Evolutionary conservation across 2,113 vertebrate genomes (phyloP), one percentile per base, ranked within the genome.

Genomic region (Pipa parva): DNA sequence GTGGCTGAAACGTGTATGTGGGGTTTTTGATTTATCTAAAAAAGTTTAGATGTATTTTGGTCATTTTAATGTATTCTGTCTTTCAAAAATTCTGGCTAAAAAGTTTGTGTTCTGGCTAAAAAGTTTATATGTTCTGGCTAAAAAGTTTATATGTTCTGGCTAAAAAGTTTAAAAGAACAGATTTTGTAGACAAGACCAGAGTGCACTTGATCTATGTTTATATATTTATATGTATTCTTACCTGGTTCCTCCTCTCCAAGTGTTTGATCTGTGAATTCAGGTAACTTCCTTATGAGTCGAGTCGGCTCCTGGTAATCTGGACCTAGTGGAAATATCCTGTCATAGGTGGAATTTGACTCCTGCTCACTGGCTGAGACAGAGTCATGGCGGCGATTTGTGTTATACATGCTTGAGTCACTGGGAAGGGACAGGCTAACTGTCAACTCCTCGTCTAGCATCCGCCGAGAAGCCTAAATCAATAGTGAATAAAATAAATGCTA

Each of bases 271-370:
- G 46, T 70, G 62, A 97, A 93, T 78, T 95, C 95, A 0, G 94
- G 94, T 27, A 97, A 87, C 59, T 94, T 97, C 37, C 92, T 81
- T 71, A 97, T 91, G 50, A 95, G 84, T 55, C 89, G 85, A 0
- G 93, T 93, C 0, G 95, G 95, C 79, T 99, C 95, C 85, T 99
- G 95, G 82, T 98, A 99, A 79, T 98, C 95, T 0, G 92, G 89
- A 13, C 91, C 91, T 59, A 97, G 84, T 2, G 95, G 97, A 66
- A 97, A 99, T 76, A 99, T 97, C 73, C 93, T 89, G 72, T 99
- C 97, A 0, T 99, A 99, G 10, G 95, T 97, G 48, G 93, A 93
- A 76, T 83, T 95, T 76, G 91, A 90, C 61, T 89, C 92, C 18
- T 84, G 87, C 33, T 96, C 93, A 0, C 92, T 97, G 60, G 92